A percentile compares a stretch with the other conserved stretches of the same genome.
phyloP scores from a whole-genome alignment of 2,888 invertebrate genomes.

The Eupsilia transversa region DNA sequence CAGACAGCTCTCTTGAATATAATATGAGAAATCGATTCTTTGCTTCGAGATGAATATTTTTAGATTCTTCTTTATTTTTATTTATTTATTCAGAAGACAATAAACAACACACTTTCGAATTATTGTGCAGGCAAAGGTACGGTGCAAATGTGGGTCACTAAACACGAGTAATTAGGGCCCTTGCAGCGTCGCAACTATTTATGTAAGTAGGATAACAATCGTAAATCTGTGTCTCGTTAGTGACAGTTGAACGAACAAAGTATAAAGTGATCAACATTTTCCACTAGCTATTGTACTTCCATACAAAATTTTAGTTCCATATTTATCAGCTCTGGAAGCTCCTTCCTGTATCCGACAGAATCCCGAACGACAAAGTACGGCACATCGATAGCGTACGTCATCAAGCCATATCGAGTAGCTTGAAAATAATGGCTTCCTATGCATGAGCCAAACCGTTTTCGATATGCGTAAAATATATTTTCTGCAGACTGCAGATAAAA shows the following conservation, averaged over 20 bases:
- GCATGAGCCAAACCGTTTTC: conserved; percentile 2
- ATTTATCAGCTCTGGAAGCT: conserved; percentile 29
- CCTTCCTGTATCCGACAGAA: conserved; percentile 31
- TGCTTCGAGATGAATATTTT: not conserved
- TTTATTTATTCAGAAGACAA: too few species aligned
- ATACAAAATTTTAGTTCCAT: conserved; percentile 1
- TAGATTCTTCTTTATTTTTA: not conserved
- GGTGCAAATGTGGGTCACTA: too few species aligned
- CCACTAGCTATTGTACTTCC: not conserved
- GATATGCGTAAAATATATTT: conserved; percentile 13
- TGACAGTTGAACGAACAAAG: too few species aligned
- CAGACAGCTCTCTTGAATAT: conserved; percentile 5
- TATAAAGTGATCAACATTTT: not conserved
- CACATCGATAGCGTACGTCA: conserved; percentile 36
- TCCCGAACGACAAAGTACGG: conserved; percentile 1
- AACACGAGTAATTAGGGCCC: too few species aligned
- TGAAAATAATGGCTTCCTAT: conserved; percentile 47
- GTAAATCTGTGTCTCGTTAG: too few species aligned
- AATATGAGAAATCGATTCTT: not conserved
- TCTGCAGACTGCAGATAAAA: not conserved
- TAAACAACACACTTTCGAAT: too few species aligned
- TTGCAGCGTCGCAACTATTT: too few species aligned
- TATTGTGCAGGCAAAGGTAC: too few species aligned
- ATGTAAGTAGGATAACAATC: too few species aligned
- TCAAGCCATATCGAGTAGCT: conserved; percentile 9